Evolutionary conservation across 2,113 vertebrate species (phyloP).

Genomic region (Amia ocellicauda): DNA sequence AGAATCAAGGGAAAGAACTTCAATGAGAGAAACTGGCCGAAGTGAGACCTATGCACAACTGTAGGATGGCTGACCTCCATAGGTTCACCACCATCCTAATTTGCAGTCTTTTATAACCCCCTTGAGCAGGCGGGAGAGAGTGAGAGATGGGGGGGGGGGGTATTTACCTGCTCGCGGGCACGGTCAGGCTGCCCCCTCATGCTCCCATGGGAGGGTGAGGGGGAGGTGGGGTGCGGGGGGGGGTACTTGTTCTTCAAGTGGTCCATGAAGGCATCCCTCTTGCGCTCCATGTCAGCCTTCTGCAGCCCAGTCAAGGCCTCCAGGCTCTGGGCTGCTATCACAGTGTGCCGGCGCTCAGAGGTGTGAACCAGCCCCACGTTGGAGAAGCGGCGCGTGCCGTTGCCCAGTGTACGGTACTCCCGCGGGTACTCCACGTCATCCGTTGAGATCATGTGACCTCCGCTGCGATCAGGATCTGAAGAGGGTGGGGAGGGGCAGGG

Average conservation of each 20-base stretch:
- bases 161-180: constrained; percentile 82
- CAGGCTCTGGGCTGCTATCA: constrained; percentile 92
- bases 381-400: constrained; percentile 92
- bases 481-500: constrained; percentile 7
- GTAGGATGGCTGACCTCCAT: no score
- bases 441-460: constrained; percentile 95
- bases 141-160: not conserved
- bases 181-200: constrained; percentile 79
- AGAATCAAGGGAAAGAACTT: no score
- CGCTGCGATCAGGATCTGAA: constrained; percentile 87
- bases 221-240: constrained; percentile 75
- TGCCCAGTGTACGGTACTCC: constrained; percentile 90
- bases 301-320: constrained; percentile 92
- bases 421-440: constrained; percentile 96
- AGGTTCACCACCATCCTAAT: no score
- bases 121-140: no score
- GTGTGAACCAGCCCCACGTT: constrained; percentile 97
- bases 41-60: no score
- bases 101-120: no score
- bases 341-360: constrained; percentile 91
- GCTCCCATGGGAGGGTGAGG: constrained; percentile 66
- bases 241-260: constrained; percentile 98
- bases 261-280: constrained; percentile 94
- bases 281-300: constrained; percentile 92
- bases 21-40: no score